Conservation (phyloP, 2,888 invertebrate species). For the Melanargia galathea region DNA sequence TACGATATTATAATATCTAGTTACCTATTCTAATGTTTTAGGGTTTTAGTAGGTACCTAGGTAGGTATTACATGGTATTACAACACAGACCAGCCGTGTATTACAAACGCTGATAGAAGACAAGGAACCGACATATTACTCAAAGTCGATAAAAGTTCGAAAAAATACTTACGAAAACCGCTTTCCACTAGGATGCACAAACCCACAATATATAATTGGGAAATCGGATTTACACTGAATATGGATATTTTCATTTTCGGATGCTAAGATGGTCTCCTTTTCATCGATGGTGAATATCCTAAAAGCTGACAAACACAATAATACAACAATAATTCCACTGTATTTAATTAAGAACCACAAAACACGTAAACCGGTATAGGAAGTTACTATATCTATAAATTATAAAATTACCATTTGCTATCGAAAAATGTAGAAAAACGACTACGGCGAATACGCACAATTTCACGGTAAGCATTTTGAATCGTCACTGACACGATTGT, state of each 20-base stretch:
- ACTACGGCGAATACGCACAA: conserved; percentile 19
- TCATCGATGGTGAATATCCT: conserved; percentile 60
- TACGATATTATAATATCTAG: no score
- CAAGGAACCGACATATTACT: no score
- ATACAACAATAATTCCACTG: no score
- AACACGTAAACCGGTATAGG: neutral
- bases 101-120: no score
- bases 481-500: conserved; percentile 23
- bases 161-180: conserved; percentile 68
- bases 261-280: conserved; percentile 62
- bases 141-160: neutral
- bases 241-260: conserved; percentile 61
- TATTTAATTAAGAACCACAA: neutral
- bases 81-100: no score
- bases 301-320: conserved; percentile 52
- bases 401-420: conserved; percentile 32
- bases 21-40: no score
- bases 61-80: no score
- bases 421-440: conserved; percentile 21
- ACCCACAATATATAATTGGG: conserved; percentile 72
- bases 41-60: no score
- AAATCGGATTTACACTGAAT: conserved; percentile 65
- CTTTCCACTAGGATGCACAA: conserved; percentile 68
- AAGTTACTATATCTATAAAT: conserved; percentile 7
- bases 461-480: conserved; percentile 38